Percentiles rank a stretch among this genome's conserved stretches.
These are phyloP conservation scores for Pheosia tremula DNA, from an alignment of 2,888 invertebrate species.

Conservation along the genomic window DNA sequence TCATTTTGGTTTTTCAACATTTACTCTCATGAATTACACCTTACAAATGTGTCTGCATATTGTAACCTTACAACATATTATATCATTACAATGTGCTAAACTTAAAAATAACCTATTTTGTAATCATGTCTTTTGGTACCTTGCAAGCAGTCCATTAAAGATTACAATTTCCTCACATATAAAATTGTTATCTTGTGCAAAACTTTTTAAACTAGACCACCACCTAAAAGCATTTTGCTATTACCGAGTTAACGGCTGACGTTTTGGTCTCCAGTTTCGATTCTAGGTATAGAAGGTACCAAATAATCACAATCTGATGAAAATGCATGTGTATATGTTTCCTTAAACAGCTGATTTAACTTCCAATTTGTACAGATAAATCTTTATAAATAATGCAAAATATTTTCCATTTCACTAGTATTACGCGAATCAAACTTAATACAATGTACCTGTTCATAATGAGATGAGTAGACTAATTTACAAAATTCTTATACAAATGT, in stretches of 20 bases:
- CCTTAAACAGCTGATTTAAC: slow-evolving; percentile 38
- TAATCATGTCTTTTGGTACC: slow-evolving; percentile 75
- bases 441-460: slow-evolving; percentile 33
- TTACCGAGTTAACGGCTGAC: slow-evolving; percentile 33
- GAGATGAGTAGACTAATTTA: slow-evolving; percentile 30
- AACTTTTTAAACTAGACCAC: slow-evolving; percentile 59
- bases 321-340: slow-evolving; percentile 38
- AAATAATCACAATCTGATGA: slow-evolving; percentile 41
- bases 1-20: slow-evolving; percentile 68
- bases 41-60: slow-evolving; percentile 82
- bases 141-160: slow-evolving; percentile 73
- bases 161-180: slow-evolving; percentile 47
- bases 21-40: slow-evolving; percentile 83
- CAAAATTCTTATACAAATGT: slow-evolving; percentile 40
- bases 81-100: slow-evolving; percentile 82
- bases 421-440: slow-evolving; percentile 37
- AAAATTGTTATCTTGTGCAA: slow-evolving; percentile 58
- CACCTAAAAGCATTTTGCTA: slow-evolving; percentile 49
- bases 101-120: slow-evolving; percentile 79
- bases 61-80: slow-evolving; percentile 80
- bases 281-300: slow-evolving; percentile 50
- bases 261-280: slow-evolving; percentile 37
- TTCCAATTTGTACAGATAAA: slow-evolving; percentile 42
- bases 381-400: slow-evolving; percentile 36
- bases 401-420: slow-evolving; percentile 33